Conservation (phyloP, 2,888 invertebrate species). For the Lasioglossum villosulum region DNA sequence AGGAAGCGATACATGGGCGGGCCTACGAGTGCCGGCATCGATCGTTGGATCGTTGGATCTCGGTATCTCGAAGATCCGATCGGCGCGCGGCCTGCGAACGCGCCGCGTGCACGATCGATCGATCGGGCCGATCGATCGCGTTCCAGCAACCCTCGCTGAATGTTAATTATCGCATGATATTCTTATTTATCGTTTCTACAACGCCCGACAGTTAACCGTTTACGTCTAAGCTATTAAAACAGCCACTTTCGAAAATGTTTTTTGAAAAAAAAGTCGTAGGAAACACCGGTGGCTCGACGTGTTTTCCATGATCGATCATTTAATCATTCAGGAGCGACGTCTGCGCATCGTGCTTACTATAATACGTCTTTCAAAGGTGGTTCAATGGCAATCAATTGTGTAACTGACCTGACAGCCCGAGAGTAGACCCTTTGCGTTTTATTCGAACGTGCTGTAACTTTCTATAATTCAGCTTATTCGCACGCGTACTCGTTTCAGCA, state of each 20-base stretch:
- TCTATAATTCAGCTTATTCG: too few relatives aligned
- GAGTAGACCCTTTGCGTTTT: background rate
- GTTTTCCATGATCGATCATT: background rate
- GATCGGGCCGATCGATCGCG: constrained; percentile 56
- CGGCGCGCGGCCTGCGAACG: constrained; percentile 36
- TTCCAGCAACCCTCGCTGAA: constrained; percentile 49
- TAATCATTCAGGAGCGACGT: background rate
- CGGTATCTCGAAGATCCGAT: constrained; percentile 67
- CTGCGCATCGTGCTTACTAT: background rate
- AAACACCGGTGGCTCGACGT: background rate
- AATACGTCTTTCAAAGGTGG: background rate
- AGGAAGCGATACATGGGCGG: constrained; percentile 69
- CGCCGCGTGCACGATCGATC: constrained; percentile 50
- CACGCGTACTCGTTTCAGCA: too few relatives aligned
- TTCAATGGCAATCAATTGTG: background rate
- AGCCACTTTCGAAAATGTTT: constrained; percentile 18
- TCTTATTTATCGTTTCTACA: constrained; percentile 62
- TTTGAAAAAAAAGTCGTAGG: background rate
- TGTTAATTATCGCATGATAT: constrained; percentile 73
- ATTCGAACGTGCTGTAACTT: too few relatives aligned
- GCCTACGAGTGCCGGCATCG: constrained; percentile 40
- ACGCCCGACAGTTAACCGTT: constrained; percentile 16
- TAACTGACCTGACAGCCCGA: background rate
- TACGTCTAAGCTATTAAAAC: constrained; percentile 12
- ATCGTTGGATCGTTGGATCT: constrained; percentile 39